Conservation (phyloP, 2,113 vertebrate species). For the Lophochroa leadbeateri region DNA sequence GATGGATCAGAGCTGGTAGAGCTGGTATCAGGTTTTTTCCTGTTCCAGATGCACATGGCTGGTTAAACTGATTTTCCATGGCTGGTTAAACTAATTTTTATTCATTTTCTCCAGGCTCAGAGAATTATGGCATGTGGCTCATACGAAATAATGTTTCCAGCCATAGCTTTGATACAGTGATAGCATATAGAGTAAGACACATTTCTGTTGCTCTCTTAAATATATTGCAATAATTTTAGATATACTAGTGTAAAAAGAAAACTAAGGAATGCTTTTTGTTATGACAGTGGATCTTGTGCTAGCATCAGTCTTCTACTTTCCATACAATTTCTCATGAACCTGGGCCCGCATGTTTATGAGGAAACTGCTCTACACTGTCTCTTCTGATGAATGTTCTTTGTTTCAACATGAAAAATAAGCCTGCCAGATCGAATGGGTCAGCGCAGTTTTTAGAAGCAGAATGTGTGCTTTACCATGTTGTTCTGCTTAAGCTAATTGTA, state of each 20-base stretch:
- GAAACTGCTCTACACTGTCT: neutral
- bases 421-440: neutral
- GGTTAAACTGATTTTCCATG: neutral
- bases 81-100: neutral
- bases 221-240: neutral
- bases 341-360: neutral
- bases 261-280: neutral
- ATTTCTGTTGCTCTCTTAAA: neutral
- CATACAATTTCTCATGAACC: neutral
- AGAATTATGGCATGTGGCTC: neutral
- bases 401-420: neutral
- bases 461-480: neutral
- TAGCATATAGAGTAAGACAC: neutral
- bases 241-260: neutral
- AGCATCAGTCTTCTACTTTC: neutral
- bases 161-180: neutral
- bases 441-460: neutral
- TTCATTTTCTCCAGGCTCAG: neutral
- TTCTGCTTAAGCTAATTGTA: neutral
- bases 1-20: neutral
- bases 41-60: neutral
- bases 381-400: neutral
- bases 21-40: neutral
- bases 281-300: neutral
- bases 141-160: neutral